Base-by-base conservation (phyloP, 1,140 invertebrate species). In the Drosophila gunungcola region DNA sequence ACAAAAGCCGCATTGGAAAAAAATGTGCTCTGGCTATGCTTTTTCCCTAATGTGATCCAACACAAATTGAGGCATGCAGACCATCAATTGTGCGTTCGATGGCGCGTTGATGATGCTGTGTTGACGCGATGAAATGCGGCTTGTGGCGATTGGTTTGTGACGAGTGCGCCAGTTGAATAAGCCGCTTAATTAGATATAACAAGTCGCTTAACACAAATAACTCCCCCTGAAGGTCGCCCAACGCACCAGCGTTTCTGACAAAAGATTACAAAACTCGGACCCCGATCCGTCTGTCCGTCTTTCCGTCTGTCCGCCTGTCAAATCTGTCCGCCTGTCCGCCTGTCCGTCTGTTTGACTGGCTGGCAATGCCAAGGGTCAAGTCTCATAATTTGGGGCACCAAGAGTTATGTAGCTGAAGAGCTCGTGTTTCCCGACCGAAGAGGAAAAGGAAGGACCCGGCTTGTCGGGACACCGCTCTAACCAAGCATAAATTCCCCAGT, bases 401-500 rank as follows among this genome's bases (percentile, higher is more conserved):
- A 58, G 53, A 80, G 74, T 62, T 78, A 70, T 79, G 57, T 43
- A 56, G 34, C 43, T 39, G 16, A 36, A 64, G 67, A 64, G 68
- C 64, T 64, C 54, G 43, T 75, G 64, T 70, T 73, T 67, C 52
- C 48, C 39, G 43, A 38, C 45, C 49, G 25, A 53, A 43, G 34
- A 36, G 55, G 34, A 58, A 34, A 32, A 32, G 29, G 29, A 32
- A 32, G 29, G 29, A 32, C 29, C 5, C 29, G 29, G 29, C 29
- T 32, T 32, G 29, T 32, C 29, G 29, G 36, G 70, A 63, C 53
- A 6, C 36, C 32, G 39, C 25, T 27, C 29, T 45, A 75, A 36
- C 39, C 68, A 54, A 77, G 56, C 78, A 76, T 67, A 45, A 77
- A 75, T 70, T 84, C 80, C 80, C 81, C 16, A 80, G 55, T 84